Evolutionary conservation across 2,888 invertebrate species (phyloP).

Genomic region (Operophtera brumata): DNA sequence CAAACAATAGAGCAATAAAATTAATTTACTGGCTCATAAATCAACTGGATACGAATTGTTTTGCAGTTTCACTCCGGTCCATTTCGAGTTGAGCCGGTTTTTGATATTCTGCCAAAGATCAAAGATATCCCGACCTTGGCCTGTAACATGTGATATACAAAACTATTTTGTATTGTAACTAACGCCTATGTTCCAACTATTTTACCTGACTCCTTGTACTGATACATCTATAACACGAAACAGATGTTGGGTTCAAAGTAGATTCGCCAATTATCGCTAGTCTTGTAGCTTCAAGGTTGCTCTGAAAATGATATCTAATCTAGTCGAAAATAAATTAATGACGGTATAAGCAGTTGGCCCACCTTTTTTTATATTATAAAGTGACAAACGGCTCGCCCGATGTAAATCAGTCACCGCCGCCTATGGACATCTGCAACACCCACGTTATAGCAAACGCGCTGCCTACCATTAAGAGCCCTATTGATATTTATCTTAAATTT

Average conservation of each 20-base stretch:
- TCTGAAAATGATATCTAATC: too few relatives aligned
- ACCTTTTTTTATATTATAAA: too few relatives aligned
- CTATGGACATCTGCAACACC: too few relatives aligned
- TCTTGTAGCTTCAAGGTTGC: too few relatives aligned
- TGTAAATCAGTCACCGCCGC: too few relatives aligned
- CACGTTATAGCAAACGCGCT: too few relatives aligned
- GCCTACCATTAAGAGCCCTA: too few relatives aligned
- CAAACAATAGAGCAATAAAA: constrained; percentile 31
- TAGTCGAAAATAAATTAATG: too few relatives aligned
- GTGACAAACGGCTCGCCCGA: too few relatives aligned
- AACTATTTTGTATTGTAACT: constrained; percentile 6
- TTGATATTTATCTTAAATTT: too few relatives aligned
- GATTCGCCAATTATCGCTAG: too few relatives aligned
- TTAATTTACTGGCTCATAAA: constrained; percentile 32
- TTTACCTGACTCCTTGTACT: neutral
- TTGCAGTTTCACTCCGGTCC: constrained; percentile 13
- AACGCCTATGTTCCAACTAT: neutral
- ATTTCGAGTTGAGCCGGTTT: constrained; percentile 22
- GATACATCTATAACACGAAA: neutral
- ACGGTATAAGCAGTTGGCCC: too few relatives aligned
- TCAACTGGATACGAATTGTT: constrained; percentile 32
- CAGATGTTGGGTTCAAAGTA: neutral
- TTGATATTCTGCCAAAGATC: constrained; percentile 52
- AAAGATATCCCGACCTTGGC: constrained; percentile 40
- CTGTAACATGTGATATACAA: constrained; percentile 28